Evolutionary conservation across 2,888 invertebrate species (phyloP).

Genomic region (Lutraria lutraria): DNA sequence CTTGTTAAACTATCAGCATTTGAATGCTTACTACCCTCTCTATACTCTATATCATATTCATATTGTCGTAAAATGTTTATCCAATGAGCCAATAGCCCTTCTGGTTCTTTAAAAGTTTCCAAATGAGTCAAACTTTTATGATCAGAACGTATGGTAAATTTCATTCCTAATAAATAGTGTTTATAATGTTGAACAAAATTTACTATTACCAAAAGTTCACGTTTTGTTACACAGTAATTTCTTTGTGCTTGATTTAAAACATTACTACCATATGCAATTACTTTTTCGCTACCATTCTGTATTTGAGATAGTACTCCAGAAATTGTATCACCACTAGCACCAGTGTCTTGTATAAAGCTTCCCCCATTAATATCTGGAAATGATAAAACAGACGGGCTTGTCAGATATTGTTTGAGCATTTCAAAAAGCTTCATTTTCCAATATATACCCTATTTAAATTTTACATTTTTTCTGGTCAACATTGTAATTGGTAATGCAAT

Average conservation of each 20-base stretch:
- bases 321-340: conserved; percentile 30
- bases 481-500: conserved; percentile 28
- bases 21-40: too few relatives aligned
- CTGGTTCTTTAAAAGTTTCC: conserved; percentile 25
- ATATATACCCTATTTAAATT: conserved; percentile 5
- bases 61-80: conserved; percentile 13
- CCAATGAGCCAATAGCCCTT: conserved; percentile 32
- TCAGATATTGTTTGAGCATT: conserved; percentile 11
- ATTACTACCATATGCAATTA: conserved; percentile 37
- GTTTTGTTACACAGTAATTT: conserved; percentile 48
- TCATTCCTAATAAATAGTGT: conserved; percentile 32
- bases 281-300: conserved; percentile 34
- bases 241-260: conserved; percentile 23
- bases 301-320: too few relatives aligned
- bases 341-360: conserved; percentile 29
- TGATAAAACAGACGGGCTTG: neutral
- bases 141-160: conserved; percentile 30
- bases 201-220: conserved; percentile 38
- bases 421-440: conserved; percentile 37
- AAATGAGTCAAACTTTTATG: conserved; percentile 35
- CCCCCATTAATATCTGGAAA: conserved; percentile 33
- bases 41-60: conserved; percentile 27
- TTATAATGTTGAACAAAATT: conserved; percentile 37
- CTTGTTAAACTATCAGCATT: too few relatives aligned
- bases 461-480: conserved; percentile 29